These are phyloP conservation scores for Sparidentex hasta DNA, from an alignment of 2,797 vertebrate species.

Conservation along the genomic window DNA sequence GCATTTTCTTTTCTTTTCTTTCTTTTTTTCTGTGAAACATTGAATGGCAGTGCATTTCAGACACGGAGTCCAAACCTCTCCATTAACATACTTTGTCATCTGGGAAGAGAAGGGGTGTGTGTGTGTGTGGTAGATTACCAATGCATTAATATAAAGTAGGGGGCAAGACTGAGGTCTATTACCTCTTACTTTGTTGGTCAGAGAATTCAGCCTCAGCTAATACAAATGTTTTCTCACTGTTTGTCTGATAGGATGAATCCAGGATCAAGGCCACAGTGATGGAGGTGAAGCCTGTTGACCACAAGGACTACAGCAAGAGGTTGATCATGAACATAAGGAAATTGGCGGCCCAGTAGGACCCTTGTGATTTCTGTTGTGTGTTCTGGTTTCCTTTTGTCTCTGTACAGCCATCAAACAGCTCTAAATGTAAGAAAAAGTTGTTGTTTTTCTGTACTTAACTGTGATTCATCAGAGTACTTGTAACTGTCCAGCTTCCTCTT, in stretches of 20 bases:
- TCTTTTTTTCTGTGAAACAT: constrained; percentile 5
- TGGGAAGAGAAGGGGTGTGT: not conserved
- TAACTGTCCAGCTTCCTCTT: constrained; percentile 12
- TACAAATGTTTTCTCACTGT: constrained; percentile 7
- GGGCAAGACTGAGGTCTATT: too few species aligned
- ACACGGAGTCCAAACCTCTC: constrained; percentile 19
- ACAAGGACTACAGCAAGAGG: constrained; percentile 93
- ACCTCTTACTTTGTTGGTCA: not conserved
- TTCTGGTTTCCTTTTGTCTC: constrained; percentile 17
- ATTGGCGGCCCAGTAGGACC: constrained; percentile 78
- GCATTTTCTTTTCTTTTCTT: not conserved
- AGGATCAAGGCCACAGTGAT: constrained; percentile 94
- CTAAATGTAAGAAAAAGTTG: not conserved
- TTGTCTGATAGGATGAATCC: constrained; percentile 91
- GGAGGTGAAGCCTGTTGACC: constrained; percentile 93
- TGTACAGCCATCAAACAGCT: constrained; percentile 37
- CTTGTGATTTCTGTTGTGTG: not conserved
- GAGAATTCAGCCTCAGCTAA: not conserved
- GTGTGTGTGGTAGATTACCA: too few species aligned
- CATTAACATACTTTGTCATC: not conserved
- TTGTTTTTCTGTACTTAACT: not conserved
- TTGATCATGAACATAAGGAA: constrained; percentile 92
- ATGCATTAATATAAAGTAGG: not conserved
- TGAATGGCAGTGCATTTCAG: constrained; percentile 44
- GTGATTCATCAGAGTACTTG: not conserved